Evolutionary conservation across 2,888 invertebrate genomes (phyloP).

Genomic region (Drosophila diplacantha): DNA sequence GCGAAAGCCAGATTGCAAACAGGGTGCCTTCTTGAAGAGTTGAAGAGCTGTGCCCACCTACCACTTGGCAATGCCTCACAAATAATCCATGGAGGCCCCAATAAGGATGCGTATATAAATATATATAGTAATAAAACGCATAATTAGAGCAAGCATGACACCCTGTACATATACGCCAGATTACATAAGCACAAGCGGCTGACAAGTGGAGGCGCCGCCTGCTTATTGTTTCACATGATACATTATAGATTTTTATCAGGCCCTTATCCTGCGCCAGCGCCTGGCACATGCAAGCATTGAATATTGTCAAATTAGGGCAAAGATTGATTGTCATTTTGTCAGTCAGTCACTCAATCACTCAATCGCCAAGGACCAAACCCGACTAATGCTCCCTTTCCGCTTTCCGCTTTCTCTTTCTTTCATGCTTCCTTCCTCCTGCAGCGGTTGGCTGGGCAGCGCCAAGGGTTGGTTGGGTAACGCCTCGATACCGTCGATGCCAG

Average conservation of each 20-base stretch:
- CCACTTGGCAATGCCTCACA: neutral
- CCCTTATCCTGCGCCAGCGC: constrained; percentile 24
- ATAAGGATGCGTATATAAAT: too few species aligned
- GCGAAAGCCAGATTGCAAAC: neutral
- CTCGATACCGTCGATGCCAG: constrained; percentile 76
- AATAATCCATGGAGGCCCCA: neutral
- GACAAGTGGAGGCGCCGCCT: constrained; percentile 46
- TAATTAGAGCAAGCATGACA: neutral
- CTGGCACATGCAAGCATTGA: constrained; percentile 40
- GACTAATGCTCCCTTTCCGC: constrained; percentile 24
- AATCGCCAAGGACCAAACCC: constrained; percentile 24
- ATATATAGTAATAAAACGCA: neutral
- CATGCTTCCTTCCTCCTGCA: constrained; percentile 38
- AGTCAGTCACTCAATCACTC: constrained; percentile 35
- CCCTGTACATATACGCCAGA: constrained; percentile 14
- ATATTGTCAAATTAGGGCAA: constrained; percentile 52
- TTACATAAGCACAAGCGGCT: constrained; percentile 18
- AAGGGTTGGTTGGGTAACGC: constrained; percentile 88
- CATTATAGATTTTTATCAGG: constrained; percentile 45
- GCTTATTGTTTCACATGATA: constrained; percentile 50
- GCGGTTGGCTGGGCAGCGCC: constrained; percentile 91
- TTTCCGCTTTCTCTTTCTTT: neutral
- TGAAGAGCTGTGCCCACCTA: neutral
- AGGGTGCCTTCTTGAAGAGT: neutral
- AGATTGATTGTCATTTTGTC: constrained; percentile 58